Evolutionary conservation across 2,797 vertebrate genomes (phyloP), one percentile per base, ranked within the genome.

Genomic region (Pitangus sulphuratus): DNA sequence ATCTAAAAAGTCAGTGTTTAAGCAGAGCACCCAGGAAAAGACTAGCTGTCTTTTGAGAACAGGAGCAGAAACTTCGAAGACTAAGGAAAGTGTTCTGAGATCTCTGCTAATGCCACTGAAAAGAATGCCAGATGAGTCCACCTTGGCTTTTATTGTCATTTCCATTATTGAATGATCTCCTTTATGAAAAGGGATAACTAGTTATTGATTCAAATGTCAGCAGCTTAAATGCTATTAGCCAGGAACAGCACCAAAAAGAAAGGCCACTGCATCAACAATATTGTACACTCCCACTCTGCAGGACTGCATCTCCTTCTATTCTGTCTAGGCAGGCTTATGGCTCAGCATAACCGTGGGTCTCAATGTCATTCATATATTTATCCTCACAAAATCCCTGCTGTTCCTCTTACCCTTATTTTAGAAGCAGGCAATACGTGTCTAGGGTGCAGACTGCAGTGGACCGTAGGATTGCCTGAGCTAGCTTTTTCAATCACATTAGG

Each of bases 191-290:
- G 15, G 71, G 66, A 80, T 83, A 94, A 92, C 79, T 92, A 84
- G 90, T 58, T 96, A 96, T 95, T 93, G 94, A 96, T 94, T 95
- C 76, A 48, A 90, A 77, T 65, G 88, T 95, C 92, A 92, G 83
- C 91, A 93, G 60, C 66, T 92, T 94, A 91, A 87, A 85, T 84
- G 76, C 50, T 74, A 79, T 91, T 91, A 90, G 33, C 45, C 86
- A 91, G 53, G 14, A 76, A 51, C 37, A 60, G 40, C 42, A 80
- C 81, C 75, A 90, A 90, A 93, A 90, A 56, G 58, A 69, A 91
- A 95, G 72, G 68, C 65, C 66, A 26, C 37, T 82, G 44, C 56
- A 86, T 84, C 56, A 87, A 76, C 35, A 37, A 30, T 68, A 62
- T n/a, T 53, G 58, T 62, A 48, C 11, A 4, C 62, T 53, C 37